Conservation (phyloP, 2,113 vertebrate species). For the Burhinus oedicnemus region DNA sequence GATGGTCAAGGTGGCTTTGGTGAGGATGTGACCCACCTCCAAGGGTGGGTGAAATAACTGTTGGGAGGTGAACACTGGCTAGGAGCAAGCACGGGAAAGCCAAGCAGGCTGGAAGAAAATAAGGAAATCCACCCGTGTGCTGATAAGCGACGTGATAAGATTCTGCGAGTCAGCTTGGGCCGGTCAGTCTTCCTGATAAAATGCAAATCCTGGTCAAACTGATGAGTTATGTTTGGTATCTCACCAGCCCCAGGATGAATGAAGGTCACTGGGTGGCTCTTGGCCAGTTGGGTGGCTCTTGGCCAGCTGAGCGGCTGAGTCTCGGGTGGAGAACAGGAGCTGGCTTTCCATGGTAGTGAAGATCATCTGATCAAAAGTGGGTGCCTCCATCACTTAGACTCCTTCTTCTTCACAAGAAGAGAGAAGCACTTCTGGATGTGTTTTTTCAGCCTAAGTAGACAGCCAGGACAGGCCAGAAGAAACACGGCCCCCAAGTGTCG, state of each 20-base stretch:
- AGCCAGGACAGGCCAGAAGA: background rate
- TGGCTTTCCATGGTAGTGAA: background rate
- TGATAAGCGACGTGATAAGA: background rate
- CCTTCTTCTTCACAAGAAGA: background rate
- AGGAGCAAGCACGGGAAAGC: background rate
- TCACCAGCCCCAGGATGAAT: accelerated
- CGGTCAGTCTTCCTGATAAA: background rate
- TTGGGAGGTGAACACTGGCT: background rate
- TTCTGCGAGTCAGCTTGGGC: background rate
- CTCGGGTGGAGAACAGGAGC: background rate
- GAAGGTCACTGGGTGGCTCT: background rate
- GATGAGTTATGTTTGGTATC: too few relatives aligned
- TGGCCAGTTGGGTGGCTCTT: background rate
- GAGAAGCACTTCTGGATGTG: background rate
- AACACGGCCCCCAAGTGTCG: background rate
- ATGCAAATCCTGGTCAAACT: accelerated
- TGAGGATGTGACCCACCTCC: background rate
- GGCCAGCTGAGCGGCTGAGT: background rate
- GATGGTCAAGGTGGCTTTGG: background rate
- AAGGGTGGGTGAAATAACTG: background rate
- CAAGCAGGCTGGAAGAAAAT: background rate
- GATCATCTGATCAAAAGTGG: background rate
- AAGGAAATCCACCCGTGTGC: background rate
- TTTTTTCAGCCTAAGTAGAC: background rate
- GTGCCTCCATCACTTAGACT: background rate